phyloP scores from a whole-genome alignment of 2,888 invertebrate species.

The Agrenia bidenticulata region DNA sequence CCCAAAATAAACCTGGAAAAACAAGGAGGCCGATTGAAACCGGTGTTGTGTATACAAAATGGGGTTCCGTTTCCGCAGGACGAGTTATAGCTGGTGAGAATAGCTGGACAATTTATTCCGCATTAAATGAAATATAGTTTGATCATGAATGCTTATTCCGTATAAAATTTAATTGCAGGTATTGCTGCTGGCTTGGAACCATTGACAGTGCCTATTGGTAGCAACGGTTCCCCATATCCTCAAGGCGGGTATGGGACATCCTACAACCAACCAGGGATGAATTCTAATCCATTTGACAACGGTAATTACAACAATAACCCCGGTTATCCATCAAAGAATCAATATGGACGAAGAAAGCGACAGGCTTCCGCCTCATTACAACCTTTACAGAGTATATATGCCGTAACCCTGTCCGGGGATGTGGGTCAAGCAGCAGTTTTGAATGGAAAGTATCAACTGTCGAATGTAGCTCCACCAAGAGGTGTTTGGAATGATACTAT shows the following conservation, averaged over 20 bases:
- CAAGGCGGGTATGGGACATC: slow-evolving; percentile 19
- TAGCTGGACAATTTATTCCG: not conserved
- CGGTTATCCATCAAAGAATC: slow-evolving; percentile 9
- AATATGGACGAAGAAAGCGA: slow-evolving; percentile 27
- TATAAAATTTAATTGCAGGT: slow-evolving; percentile 25
- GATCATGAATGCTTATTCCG: not conserved
- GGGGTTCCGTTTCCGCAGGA: slow-evolving; percentile 46
- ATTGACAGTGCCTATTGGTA: slow-evolving; percentile 11
- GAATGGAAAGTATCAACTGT: slow-evolving; percentile 4
- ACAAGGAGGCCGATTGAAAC: slow-evolving; percentile 48
- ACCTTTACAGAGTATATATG: slow-evolving; percentile 40
- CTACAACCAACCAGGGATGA: not conserved
- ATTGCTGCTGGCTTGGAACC: slow-evolving; percentile 49
- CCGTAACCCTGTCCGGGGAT: slow-evolving; percentile 48
- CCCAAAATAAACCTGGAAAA: slow-evolving; percentile 14
- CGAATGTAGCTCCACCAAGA: slow-evolving; percentile 22
- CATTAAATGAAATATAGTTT: not conserved
- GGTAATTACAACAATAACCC: slow-evolving; percentile 9
- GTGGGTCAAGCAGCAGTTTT: slow-evolving; percentile 49
- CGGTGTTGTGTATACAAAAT: slow-evolving; percentile 48
- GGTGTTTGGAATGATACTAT: slow-evolving; percentile 48
- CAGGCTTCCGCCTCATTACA: slow-evolving; percentile 33
- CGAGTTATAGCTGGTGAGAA: slow-evolving; percentile 42
- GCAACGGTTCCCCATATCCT: slow-evolving; percentile 16
- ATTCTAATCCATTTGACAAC: not conserved